phyloP scores from a whole-genome alignment of 35 echinoderm and acorn worm species.

The Holothuria glaberrima region DNA sequence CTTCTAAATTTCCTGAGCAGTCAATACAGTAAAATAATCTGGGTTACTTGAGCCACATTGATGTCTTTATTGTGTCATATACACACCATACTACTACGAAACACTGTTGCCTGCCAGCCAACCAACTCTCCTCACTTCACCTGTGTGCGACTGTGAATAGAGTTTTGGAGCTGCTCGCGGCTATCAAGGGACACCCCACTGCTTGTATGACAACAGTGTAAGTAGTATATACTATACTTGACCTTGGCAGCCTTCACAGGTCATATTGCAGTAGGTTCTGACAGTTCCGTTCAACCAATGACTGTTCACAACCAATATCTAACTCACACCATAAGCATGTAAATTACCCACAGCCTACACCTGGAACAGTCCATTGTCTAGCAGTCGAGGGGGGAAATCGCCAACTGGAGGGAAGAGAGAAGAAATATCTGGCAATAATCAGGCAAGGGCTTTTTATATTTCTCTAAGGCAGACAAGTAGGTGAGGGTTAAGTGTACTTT shows the following conservation, averaged over 20 bases:
- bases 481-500: conserved; percentile 39
- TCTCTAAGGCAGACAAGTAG: conserved; percentile 16
- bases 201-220: conserved; percentile 54
- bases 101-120: neutral
- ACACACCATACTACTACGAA: conserved; percentile 14
- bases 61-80: conserved; percentile 24
- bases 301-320: conserved; percentile 11
- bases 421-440: too few relatives aligned
- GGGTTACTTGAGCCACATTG: conserved; percentile 27
- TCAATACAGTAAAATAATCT: conserved; percentile 3
- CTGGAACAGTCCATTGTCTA: conserved; percentile 32
- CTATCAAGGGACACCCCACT: conserved; percentile 50
- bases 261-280: conserved; percentile 27
- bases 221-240: conserved; percentile 48
- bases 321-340: conserved; percentile 47
- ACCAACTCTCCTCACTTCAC: conserved; percentile 9
- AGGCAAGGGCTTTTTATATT: too few relatives aligned
- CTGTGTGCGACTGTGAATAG: conserved; percentile 37
- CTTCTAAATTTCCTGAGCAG: too few relatives aligned
- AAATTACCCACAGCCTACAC: conserved; percentile 34
- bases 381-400: conserved; percentile 16
- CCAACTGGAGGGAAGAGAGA: neutral
- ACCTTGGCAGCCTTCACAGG: conserved; percentile 42
- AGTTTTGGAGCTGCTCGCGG: conserved; percentile 25
- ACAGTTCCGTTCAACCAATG: conserved; percentile 31